Conservation (phyloP, 2,888 invertebrate species). For the Bimastos eiseni region DNA sequence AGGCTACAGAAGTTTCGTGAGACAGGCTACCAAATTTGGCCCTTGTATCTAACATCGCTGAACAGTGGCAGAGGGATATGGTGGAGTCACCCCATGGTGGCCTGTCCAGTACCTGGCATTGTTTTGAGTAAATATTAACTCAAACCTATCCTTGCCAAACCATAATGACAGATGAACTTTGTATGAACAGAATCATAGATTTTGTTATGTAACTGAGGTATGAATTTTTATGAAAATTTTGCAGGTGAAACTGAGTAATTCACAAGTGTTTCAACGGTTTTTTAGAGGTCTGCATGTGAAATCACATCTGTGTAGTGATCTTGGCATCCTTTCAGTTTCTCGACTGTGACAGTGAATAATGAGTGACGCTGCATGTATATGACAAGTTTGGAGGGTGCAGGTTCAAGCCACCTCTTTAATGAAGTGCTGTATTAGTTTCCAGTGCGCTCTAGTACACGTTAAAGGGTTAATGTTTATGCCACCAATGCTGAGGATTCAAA, state of each 20-base stretch:
- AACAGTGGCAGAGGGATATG: not conserved
- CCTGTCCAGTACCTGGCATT: not conserved
- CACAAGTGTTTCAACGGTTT: not conserved
- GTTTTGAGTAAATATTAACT: not conserved
- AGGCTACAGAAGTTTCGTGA: not conserved
- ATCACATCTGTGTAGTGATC: too few relatives aligned
- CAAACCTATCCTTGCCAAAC: not conserved
- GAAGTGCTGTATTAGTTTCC: too few relatives aligned
- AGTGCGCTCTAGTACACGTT: too few relatives aligned
- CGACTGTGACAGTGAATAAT: too few relatives aligned
- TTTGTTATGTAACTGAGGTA: not conserved
- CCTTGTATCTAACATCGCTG: not conserved
- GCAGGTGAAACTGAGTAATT: not conserved
- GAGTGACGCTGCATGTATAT: too few relatives aligned
- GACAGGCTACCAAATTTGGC: not conserved
- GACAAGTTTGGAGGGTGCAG: too few relatives aligned
- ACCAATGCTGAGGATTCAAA: too few relatives aligned
- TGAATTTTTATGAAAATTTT: not conserved
- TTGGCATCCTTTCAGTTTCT: too few relatives aligned
- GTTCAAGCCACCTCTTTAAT: too few relatives aligned
- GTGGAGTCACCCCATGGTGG: too few relatives aligned
- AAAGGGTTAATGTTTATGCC: too few relatives aligned
- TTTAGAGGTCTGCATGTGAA: too few relatives aligned
- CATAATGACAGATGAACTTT: not conserved
- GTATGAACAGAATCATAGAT: not conserved